phyloP scores from a whole-genome alignment of 2,797 vertebrate species.

The Rhadinocentrus ornatus region DNA sequence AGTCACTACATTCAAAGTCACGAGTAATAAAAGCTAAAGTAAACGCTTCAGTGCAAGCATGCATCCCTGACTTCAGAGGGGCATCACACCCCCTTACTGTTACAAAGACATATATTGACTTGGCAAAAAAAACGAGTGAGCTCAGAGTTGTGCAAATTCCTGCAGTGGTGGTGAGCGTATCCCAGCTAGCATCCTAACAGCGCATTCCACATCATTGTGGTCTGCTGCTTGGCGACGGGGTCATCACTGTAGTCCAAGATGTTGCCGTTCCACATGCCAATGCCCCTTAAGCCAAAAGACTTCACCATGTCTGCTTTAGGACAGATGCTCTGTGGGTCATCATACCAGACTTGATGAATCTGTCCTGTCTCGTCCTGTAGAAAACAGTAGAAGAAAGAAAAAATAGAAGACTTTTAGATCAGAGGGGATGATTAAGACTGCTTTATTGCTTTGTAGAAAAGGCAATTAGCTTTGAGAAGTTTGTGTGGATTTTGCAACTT shows the following conservation, averaged over 20 bases:
- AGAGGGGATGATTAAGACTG: background rate
- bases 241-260: conserved; percentile 89
- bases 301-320: conserved; percentile 84
- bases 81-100: conserved; percentile 11
- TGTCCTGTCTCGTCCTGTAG: conserved; percentile 83
- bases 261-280: conserved; percentile 96
- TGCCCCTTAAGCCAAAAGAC: conserved; percentile 84
- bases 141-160: conserved; percentile 39
- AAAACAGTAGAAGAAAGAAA: background rate
- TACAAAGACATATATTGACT: conserved; percentile 58
- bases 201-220: conserved; percentile 89
- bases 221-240: conserved; percentile 84
- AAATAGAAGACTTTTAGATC: background rate
- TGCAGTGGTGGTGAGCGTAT: conserved; percentile 21
- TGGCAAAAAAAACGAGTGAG: conserved; percentile 44
- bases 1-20: conserved; percentile 41
- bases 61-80: conserved; percentile 30
- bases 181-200: conserved; percentile 78
- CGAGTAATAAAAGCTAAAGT: conserved; percentile 52
- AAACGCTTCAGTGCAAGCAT: conserved; percentile 52
- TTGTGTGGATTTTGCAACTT: conserved; percentile 17
- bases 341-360: conserved; percentile 95
- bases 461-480: conserved; percentile 8
- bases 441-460: conserved; percentile 25
- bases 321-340: conserved; percentile 91